Conservation (phyloP, 2,888 invertebrate species). For the Metalampra italica region DNA sequence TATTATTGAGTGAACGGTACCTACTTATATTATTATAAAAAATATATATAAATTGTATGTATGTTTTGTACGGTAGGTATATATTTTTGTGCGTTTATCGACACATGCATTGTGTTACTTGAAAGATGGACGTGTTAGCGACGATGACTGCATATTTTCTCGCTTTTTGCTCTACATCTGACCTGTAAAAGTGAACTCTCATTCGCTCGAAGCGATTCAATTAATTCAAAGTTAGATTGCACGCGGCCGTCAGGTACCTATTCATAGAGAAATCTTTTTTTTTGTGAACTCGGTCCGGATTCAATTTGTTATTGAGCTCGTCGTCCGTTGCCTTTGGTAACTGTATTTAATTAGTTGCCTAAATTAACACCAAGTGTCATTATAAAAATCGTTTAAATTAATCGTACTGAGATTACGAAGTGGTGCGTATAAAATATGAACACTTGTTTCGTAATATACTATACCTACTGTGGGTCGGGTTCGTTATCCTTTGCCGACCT, state of each 20-base stretch:
- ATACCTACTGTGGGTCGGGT: conserved; percentile 43
- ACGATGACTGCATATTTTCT: conserved; percentile 25
- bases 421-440: conserved; percentile 27
- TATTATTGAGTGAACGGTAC: too few relatives aligned
- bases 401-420: neutral
- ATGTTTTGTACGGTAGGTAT: neutral
- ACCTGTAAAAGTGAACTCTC: conserved; percentile 33
- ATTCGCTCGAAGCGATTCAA: conserved; percentile 45
- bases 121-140: conserved; percentile 21
- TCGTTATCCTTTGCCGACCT: conserved; percentile 72
- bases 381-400: conserved; percentile 9
- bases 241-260: conserved; percentile 24
- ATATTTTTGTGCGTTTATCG: neutral
- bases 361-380: conserved; percentile 15
- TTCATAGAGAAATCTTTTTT: conserved; percentile 31
- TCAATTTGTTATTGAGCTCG: conserved; percentile 38
- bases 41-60: neutral
- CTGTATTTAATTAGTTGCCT: conserved; percentile 32
- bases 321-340: conserved; percentile 23
- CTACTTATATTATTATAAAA: too few relatives aligned
- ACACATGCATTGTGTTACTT: conserved; percentile 3
- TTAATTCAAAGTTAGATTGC: conserved; percentile 49
- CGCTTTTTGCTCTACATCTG: conserved; percentile 28
- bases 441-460: conserved; percentile 48
- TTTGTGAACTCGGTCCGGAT: conserved; percentile 28